Conservation (phyloP, 2,888 invertebrate species). For the Lomographa bimaculata region DNA sequence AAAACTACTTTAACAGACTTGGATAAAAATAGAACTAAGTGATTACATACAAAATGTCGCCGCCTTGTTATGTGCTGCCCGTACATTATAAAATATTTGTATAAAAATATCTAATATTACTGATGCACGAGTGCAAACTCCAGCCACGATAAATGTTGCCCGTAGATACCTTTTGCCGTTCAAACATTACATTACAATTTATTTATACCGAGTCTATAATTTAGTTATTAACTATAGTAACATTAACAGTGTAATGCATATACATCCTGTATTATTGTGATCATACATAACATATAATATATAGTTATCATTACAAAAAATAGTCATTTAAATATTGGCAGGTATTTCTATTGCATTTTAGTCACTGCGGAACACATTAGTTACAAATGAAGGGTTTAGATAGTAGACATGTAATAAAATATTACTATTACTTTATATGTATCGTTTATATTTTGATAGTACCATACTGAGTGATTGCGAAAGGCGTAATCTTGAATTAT, state of each 20-base stretch:
- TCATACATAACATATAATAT: constrained; percentile 22
- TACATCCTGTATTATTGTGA: constrained; percentile 10
- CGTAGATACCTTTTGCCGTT: constrained; percentile 20
- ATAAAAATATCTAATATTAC: constrained; percentile 31
- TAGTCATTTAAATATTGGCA: constrained; percentile 56
- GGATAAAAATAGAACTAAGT: no score
- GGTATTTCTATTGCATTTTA: constrained; percentile 67
- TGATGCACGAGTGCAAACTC: constrained; percentile 25
- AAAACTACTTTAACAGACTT: no score
- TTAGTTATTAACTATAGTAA: constrained; percentile 8
- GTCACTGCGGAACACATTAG: constrained; percentile 68
- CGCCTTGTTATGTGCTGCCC: constrained; percentile 27
- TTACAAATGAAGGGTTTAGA: constrained; percentile 43
- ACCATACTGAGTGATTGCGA: constrained; percentile 4
- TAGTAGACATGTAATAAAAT: constrained; percentile 12
- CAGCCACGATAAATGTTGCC: constrained; percentile 22
- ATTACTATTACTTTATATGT: constrained; percentile 5
- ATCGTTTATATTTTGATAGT: constrained; percentile 4
- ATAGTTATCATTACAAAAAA: constrained; percentile 25
- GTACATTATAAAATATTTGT: constrained; percentile 24
- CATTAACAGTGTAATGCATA: constrained; percentile 11
- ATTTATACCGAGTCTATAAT: constrained; percentile 10
- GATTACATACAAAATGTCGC: constrained; percentile 25
- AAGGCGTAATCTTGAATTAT: neutral
- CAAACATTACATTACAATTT: constrained; percentile 19